phyloP scores from a whole-genome alignment of 92 coral and sea anemone species.

The Epizoanthus rinbou region DNA sequence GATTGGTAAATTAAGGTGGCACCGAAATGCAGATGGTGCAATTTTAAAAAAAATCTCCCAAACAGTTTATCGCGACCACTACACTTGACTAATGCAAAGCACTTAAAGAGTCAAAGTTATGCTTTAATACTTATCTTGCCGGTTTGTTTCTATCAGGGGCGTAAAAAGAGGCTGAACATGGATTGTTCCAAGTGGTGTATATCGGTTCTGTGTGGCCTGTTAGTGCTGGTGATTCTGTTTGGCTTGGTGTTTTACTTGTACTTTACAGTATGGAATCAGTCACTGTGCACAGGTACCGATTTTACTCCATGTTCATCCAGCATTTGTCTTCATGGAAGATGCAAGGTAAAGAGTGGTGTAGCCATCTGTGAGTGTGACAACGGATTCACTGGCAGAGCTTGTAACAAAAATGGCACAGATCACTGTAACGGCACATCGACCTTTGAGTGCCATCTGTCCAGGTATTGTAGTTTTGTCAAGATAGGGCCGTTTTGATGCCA shows the following conservation, averaged over 20 bases:
- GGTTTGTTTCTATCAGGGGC: constrained; percentile 20
- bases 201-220: constrained; percentile 30
- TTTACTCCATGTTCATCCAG: constrained; percentile 42
- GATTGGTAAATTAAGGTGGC: no score
- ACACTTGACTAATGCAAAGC: no score
- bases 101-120: no score
- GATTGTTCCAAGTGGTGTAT: constrained; percentile 49
- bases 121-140: not conserved
- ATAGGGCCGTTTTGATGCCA: no score
- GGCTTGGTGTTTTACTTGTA: constrained; percentile 43
- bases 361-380: constrained; percentile 37
- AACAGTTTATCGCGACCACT: no score
- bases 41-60: no score
- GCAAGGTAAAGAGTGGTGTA: constrained; percentile 25
- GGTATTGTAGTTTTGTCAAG: not conserved
- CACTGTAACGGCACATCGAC: constrained; percentile 34
- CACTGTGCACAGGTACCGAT: constrained; percentile 49
- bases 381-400: constrained; percentile 38
- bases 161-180: constrained; percentile 27
- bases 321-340: constrained; percentile 41
- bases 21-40: no score
- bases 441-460: constrained; percentile 42
- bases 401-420: constrained; percentile 30
- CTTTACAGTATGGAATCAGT: constrained; percentile 43
- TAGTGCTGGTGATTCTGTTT: constrained; percentile 38